Conservation (phyloP, 2,888 invertebrate genomes). For the Scaptomyza caliginosa region DNA sequence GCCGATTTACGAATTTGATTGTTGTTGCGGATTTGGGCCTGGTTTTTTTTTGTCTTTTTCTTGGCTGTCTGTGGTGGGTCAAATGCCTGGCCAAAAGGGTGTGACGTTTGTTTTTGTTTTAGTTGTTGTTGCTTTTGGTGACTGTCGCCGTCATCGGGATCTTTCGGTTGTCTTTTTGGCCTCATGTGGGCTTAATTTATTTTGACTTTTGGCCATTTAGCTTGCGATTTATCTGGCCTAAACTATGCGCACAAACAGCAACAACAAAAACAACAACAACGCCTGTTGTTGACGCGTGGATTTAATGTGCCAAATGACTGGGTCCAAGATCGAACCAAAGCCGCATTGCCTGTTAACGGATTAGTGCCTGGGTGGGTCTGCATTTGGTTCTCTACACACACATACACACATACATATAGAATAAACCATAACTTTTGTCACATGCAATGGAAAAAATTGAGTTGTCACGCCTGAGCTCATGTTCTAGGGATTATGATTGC, state of each 20-base stretch:
- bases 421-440: conserved; percentile 36
- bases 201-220: conserved; percentile 81
- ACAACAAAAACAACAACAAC: conserved; percentile 37
- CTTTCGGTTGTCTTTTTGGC: conserved; percentile 43
- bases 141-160: conserved; percentile 60
- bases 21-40: conserved; percentile 31
- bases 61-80: conserved; percentile 59
- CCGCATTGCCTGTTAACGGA: conserved; percentile 58
- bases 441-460: conserved; percentile 46
- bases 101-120: conserved; percentile 64
- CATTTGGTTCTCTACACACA: conserved; percentile 29
- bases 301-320: conserved; percentile 75
- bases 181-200: conserved; percentile 80
- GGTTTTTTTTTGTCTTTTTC: no score
- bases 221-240: conserved; percentile 79
- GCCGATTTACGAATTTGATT: conserved; percentile 58
- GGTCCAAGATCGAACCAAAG: conserved; percentile 20
- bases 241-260: conserved; percentile 65
- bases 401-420: background rate
- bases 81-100: conserved; percentile 78
- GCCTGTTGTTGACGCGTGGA: conserved; percentile 75
- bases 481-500: conserved; percentile 29
- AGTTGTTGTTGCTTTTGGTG: conserved; percentile 48
- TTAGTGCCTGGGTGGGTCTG: conserved; percentile 50
- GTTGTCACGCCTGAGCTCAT: conserved; percentile 48